Percentiles rank a stretch among this genome's conserved stretches.
Conservation (phyloP, 2,113 vertebrate genomes). For the Sprattus sprattus region DNA sequence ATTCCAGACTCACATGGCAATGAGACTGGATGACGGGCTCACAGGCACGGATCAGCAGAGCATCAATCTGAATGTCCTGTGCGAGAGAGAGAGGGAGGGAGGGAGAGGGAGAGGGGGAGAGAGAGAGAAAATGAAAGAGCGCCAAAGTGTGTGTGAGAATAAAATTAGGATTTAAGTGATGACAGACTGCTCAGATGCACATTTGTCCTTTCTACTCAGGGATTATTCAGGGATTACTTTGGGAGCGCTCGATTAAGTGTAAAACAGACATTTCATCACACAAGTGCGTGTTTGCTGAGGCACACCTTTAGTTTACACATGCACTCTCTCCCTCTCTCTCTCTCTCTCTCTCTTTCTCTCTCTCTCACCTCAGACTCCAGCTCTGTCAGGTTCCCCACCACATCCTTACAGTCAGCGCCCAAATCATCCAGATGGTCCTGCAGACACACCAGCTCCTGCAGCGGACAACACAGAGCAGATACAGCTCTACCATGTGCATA, state of each 20-base stretch:
- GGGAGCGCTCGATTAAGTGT: no score
- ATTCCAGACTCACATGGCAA: conserved; percentile 79
- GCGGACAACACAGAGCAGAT: conserved; percentile 14
- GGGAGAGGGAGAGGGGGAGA: no score
- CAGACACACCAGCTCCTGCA: conserved; percentile 91
- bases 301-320: not conserved
- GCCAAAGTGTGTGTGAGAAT: no score
- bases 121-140: no score
- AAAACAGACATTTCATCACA: not conserved
- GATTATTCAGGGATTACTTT: no score
- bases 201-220: no score
- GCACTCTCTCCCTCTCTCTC: not conserved
- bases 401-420: conserved; percentile 83
- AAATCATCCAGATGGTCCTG: conserved; percentile 96
- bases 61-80: conserved; percentile 97
- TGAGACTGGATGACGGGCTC: conserved; percentile 89
- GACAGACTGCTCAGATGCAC: no score
- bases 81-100: not conserved
- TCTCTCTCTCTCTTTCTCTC: not conserved
- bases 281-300: not conserved
- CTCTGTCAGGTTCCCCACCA: conserved; percentile 93
- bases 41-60: conserved; percentile 94
- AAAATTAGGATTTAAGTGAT: not conserved
- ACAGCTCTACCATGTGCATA: not conserved
- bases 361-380: conserved; percentile 87